Percentiles rank a stretch among this genome's conserved stretches.
Evolutionary conservation across 2,888 invertebrate species (phyloP).

Genomic region (Tenthredo scrophulariae): DNA sequence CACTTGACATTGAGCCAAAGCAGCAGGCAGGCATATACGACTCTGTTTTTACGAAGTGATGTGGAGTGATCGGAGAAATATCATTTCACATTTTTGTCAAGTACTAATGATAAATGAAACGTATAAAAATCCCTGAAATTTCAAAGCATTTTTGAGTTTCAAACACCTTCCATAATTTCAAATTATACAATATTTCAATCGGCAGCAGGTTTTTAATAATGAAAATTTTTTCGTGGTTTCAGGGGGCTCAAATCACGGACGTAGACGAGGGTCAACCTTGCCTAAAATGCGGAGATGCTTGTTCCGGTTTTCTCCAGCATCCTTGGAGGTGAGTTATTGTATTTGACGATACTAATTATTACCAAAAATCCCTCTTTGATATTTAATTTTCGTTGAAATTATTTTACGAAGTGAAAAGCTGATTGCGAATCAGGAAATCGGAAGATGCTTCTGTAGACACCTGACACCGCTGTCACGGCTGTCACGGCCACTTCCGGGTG

Average conservation of each 20-base stretch:
- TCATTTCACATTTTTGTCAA: neutral
- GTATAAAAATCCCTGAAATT: neutral
- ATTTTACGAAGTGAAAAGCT: neutral
- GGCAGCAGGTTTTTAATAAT: neutral
- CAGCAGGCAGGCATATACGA: neutral
- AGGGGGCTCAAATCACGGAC: constrained; percentile 94
- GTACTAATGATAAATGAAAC: neutral
- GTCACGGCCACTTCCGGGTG: constrained; percentile 42
- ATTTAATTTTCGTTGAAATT: neutral
- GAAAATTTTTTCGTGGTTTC: constrained; percentile 73
- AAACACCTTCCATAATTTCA: neutral
- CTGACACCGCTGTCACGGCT: constrained; percentile 39
- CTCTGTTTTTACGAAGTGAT: neutral
- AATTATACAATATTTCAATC: neutral
- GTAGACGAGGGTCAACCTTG: constrained; percentile 93
- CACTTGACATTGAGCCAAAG: constrained; percentile 26
- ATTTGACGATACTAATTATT: neutral
- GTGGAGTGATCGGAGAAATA: neutral
- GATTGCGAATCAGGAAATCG: constrained; percentile 15
- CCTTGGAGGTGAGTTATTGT: constrained; percentile 90
- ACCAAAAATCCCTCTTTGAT: neutral
- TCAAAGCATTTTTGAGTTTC: neutral
- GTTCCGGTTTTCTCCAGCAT: constrained; percentile 91
- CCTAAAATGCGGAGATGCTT: constrained; percentile 89
- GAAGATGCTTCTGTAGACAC: constrained; percentile 33